These are phyloP conservation scores for Eulemur rufifrons DNA, from an alignment of 2,113 vertebrate genomes.

Conservation along the genomic window DNA sequence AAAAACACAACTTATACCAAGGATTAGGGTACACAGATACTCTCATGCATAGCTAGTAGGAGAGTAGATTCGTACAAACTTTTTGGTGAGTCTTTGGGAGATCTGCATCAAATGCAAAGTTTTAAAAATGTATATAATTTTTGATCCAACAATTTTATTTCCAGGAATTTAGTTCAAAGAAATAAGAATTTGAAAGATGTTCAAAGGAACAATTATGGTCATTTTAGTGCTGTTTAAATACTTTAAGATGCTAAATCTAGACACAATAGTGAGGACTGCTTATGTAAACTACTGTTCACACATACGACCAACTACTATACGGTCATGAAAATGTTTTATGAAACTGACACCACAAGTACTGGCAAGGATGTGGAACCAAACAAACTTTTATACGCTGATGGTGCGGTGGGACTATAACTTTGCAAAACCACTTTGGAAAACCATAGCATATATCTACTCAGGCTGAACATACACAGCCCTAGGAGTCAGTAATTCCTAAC, in stretches of 20 bases:
- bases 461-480: not conserved
- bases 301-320: not conserved
- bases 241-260: not conserved
- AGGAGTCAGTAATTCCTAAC: not conserved
- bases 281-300: not conserved
- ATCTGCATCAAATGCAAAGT: not conserved
- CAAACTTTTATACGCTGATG: not conserved
- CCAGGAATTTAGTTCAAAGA: not conserved
- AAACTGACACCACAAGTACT: not conserved
- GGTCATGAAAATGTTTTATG: not conserved
- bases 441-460: not conserved
- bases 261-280: not conserved
- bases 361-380: not conserved
- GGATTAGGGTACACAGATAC: not conserved
- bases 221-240: not conserved
- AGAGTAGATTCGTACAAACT: not conserved
- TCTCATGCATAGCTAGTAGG: not conserved
- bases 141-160: conserved; percentile 2
- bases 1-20: not conserved
- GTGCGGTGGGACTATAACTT: not conserved
- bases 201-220: not conserved
- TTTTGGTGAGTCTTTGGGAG: not conserved
- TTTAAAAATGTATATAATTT: not conserved
- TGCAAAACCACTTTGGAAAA: conserved; percentile 18
- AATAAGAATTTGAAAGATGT: not conserved